Evolutionary conservation across 2,888 invertebrate species (phyloP), one percentile per base, ranked within the genome.

Genomic region (Agrotis clavis): DNA sequence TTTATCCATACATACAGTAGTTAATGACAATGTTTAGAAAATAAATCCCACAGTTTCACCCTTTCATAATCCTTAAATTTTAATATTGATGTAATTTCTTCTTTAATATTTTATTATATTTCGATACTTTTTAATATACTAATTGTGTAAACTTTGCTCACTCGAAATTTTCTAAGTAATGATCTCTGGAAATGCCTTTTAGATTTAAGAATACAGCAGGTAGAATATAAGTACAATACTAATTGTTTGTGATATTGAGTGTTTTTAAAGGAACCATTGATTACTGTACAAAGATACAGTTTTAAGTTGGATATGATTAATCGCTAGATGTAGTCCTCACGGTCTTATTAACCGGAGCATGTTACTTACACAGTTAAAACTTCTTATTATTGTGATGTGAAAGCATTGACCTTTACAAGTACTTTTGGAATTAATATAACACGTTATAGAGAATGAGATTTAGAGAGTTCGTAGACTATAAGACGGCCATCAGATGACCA

Each of bases 101-200:
- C 30, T 62, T 65, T 62, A 68, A 62, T 60, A 71, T 48, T 56
- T 62, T 64, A 76, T 13, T 35, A 67, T 72, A 48, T 75, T 61
- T 68, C 62, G 61, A 71, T 63, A 72, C 65, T 71, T 51, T 62
- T 74, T 67, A 70, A 61, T 57, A 67, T 68, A 60, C 54, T 70
- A 56, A 79, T 76, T 77, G 78, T 68, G 67, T 67, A 83, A 71
- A 74, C 67, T 66, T 85, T 86, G 87, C 83, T 84, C 84, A 88
- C 83, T 81, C 80, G 67, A 80, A 79, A 84, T 84, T 81, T 68
- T 79, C 69, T 78, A 67, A 87, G 87, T 85, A 87, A 91, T 94
- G 95, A 95, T 95, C 95, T 95, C 95, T 90, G 84, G 89, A 91
- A 90, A 92, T 92, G 94, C 93, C 93, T 94, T 94, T 90, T 93